Percentiles rank a stretch among this genome's conserved stretches.
Evolutionary conservation across 2,113 vertebrate species (phyloP).

Genomic region (Dipodomys merriami): DNA sequence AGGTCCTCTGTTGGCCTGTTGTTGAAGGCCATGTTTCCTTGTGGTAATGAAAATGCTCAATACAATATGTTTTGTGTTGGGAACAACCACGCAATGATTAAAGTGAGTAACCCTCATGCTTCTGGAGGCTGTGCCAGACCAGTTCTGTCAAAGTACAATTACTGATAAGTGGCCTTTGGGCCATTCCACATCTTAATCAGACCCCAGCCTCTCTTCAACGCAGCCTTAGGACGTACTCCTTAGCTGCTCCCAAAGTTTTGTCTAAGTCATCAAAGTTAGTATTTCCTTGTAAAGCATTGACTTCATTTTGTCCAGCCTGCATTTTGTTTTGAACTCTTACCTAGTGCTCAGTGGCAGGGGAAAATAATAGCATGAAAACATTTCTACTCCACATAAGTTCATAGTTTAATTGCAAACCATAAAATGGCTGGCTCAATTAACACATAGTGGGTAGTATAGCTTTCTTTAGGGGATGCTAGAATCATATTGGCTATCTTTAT

Average conservation of each 20-base stretch:
- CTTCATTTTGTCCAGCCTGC: neutral
- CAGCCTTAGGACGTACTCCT: neutral
- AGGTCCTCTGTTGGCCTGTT: neutral
- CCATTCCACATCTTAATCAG: neutral
- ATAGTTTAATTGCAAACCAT: neutral
- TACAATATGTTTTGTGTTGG: slow-evolving; percentile 64
- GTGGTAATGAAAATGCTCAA: slow-evolving; percentile 66
- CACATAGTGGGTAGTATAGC: too few relatives aligned
- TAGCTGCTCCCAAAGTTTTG: neutral
- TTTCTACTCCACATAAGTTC: neutral
- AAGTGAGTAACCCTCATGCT: slow-evolving; percentile 68
- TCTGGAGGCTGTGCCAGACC: slow-evolving; percentile 69
- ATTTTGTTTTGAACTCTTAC: neutral
- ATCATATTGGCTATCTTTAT: neutral
- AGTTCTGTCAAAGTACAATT: slow-evolving; percentile 76
- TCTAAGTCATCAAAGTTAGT: neutral
- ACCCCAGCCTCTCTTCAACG: neutral
- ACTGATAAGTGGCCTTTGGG: neutral
- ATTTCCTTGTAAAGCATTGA: neutral
- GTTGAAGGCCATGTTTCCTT: slow-evolving; percentile 75
- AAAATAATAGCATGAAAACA: neutral
- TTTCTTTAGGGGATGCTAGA: too few relatives aligned
- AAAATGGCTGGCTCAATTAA: neutral
- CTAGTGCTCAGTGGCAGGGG: neutral
- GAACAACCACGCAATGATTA: slow-evolving; percentile 68